A percentile compares a stretch with the other conserved stretches of the same genome.
Conservation (phyloP, 2,888 invertebrate species). For the Drosophila pseudotakahashii region DNA sequence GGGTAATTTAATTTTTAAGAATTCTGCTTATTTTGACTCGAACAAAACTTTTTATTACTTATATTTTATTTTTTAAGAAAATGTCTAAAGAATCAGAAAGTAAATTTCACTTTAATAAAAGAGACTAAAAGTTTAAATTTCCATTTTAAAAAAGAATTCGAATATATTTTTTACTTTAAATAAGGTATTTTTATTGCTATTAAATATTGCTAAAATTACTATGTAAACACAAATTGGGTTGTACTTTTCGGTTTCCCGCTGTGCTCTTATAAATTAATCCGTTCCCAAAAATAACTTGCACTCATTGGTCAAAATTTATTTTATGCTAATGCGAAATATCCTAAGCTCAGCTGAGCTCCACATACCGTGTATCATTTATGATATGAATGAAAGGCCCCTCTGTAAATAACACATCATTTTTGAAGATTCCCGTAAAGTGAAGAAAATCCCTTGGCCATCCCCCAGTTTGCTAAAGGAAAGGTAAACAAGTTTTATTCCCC, state of each 20-base stretch:
- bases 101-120: no score
- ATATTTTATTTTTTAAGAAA: neutral
- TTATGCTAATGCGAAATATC: conserved; percentile 37
- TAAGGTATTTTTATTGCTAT: neutral
- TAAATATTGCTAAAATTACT: conserved; percentile 1
- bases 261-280: conserved; percentile 11
- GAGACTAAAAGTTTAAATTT: no score
- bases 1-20: neutral
- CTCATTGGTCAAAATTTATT: conserved; percentile 24
- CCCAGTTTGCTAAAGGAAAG: conserved; percentile 20
- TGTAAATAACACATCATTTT: conserved; percentile 29
- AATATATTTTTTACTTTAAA: no score
- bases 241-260: neutral
- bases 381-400: conserved; percentile 12
- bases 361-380: conserved; percentile 21
- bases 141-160: no score
- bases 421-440: conserved; percentile 19
- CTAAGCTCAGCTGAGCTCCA: conserved; percentile 22
- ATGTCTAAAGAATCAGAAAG: no score
- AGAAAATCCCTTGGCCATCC: conserved; percentile 37
- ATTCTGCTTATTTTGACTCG: neutral
- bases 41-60: neutral
- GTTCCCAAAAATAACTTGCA: conserved; percentile 1
- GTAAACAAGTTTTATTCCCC: conserved; percentile 44
- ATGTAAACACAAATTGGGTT: neutral